Conservation (phyloP, 2,888 invertebrate species). For the Phengaris arion region DNA sequence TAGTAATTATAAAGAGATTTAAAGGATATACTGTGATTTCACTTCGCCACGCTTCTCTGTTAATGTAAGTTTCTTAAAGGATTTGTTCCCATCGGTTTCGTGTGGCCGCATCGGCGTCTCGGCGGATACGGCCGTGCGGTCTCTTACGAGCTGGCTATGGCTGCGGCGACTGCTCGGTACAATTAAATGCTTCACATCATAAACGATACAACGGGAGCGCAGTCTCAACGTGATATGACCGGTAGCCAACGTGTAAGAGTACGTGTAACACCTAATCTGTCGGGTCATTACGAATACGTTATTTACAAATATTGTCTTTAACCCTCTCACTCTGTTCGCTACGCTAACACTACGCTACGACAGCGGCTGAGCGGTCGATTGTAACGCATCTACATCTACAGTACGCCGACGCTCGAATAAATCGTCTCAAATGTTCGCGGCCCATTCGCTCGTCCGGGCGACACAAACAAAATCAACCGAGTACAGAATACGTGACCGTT, state of each 20-base stretch:
- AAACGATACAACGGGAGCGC: slow-evolving; percentile 14
- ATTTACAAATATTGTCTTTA: slow-evolving; percentile 81
- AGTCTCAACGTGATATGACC: slow-evolving; percentile 21
- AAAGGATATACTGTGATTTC: slow-evolving; percentile 69
- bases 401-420: slow-evolving; percentile 60
- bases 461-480: slow-evolving; percentile 63
- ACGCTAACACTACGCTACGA: slow-evolving; percentile 74
- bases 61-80: slow-evolving; percentile 79
- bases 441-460: slow-evolving; percentile 63
- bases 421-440: slow-evolving; percentile 64
- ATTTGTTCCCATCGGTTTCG: slow-evolving; percentile 81
- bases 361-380: slow-evolving; percentile 71
- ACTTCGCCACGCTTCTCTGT: slow-evolving; percentile 63
- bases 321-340: slow-evolving; percentile 80
- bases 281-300: slow-evolving; percentile 76
- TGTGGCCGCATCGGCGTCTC: slow-evolving; percentile 58
- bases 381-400: slow-evolving; percentile 67
- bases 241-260: slow-evolving; percentile 37
- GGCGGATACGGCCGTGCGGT: slow-evolving; percentile 43
- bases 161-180: neutral
- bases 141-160: slow-evolving; percentile 38
- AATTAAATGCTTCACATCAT: neutral
- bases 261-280: slow-evolving; percentile 69
- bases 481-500: slow-evolving; percentile 70
- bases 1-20: slow-evolving; percentile 64